These are phyloP conservation scores for Tetramorium parvispinum DNA, from an alignment of 1,140 invertebrate genomes.

Conservation along the genomic window DNA sequence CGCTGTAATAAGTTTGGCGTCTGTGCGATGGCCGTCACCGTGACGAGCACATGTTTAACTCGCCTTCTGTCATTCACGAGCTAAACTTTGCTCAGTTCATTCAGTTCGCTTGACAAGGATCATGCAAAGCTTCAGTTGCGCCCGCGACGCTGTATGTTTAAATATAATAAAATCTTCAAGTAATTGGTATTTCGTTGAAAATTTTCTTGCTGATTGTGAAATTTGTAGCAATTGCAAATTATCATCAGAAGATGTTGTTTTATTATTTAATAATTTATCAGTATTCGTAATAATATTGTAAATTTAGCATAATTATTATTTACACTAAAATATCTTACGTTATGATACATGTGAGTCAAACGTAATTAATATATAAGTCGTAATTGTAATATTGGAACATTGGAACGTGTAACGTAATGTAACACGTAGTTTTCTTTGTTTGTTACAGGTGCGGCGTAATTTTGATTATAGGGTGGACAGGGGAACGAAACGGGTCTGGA, in stretches of 20 bases:
- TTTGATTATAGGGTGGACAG: slow-evolving; percentile 84
- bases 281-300: neutral
- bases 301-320: neutral
- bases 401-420: neutral
- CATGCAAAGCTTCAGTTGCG: slow-evolving; percentile 62
- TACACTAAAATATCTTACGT: neutral
- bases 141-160: neutral
- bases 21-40: slow-evolving; percentile 84
- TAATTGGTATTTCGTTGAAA: neutral
- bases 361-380: neutral
- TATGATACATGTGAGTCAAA: neutral
- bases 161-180: neutral
- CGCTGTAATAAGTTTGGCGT: slow-evolving; percentile 76
- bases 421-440: neutral
- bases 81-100: slow-evolving; percentile 70
- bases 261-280: slow-evolving; percentile 30
- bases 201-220: neutral
- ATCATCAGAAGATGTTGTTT: neutral
- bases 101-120: slow-evolving; percentile 75
- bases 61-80: slow-evolving; percentile 82
- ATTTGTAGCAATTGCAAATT: neutral
- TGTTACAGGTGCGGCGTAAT: slow-evolving; percentile 85
- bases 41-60: slow-evolving; percentile 85
- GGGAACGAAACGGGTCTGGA: slow-evolving; percentile 81
- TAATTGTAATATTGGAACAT: neutral